Conservation (phyloP, 2,888 invertebrate species). For the Sussaba pulchella region DNA sequence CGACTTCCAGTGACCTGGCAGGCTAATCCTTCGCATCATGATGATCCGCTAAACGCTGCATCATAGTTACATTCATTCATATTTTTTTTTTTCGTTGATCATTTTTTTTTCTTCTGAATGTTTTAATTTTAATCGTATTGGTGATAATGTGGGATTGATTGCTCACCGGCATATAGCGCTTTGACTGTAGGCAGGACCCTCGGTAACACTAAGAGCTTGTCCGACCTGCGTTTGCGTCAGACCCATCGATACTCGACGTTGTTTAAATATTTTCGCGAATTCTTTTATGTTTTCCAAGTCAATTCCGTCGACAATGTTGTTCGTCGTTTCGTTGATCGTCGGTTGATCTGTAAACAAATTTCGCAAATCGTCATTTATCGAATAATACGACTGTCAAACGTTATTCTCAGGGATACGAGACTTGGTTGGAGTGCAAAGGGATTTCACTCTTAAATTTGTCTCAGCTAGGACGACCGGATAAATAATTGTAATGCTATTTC, state of each 20-base stretch:
- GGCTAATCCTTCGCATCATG: slow-evolving; percentile 38
- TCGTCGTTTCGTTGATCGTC: slow-evolving; percentile 96
- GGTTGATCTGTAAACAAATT: slow-evolving; percentile 90
- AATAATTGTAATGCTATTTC: neutral
- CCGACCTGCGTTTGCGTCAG: slow-evolving; percentile 98
- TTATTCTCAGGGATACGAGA: neutral
- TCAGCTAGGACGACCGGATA: slow-evolving; percentile 66
- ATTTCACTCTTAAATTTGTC: slow-evolving; percentile 76
- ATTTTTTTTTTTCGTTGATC: neutral
- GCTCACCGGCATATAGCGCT: slow-evolving; percentile 99
- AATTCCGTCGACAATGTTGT: slow-evolving; percentile 98
- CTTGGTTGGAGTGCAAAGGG: neutral
- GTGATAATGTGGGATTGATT: neutral
- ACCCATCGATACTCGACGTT: slow-evolving; percentile 96
- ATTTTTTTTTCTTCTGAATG: no score
- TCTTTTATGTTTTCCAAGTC: slow-evolving; percentile 99
- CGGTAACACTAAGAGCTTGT: slow-evolving; percentile 98
- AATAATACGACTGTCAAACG: slow-evolving; percentile 7
- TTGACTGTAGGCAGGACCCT: slow-evolving; percentile 99
- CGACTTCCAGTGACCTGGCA: slow-evolving; percentile 83
- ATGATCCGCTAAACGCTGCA: slow-evolving; percentile 2
- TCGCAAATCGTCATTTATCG: slow-evolving; percentile 14
- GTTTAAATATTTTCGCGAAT: slow-evolving; percentile 98
- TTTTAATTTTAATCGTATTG: neutral
- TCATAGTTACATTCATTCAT: neutral